Conservation (phyloP, 2,113 vertebrate species). For the Propithecus coquereli region DNA sequence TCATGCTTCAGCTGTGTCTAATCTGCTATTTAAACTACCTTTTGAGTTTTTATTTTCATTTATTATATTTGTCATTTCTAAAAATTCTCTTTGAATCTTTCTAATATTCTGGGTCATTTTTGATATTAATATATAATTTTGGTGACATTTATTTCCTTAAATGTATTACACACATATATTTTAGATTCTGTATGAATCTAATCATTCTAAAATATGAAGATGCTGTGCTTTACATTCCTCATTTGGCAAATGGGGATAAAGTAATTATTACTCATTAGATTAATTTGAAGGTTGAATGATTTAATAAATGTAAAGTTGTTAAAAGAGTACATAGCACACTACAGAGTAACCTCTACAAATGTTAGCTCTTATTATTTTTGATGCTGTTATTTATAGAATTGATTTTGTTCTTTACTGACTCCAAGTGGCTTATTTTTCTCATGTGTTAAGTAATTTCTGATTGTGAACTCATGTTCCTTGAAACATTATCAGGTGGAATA, state of each 20-base stretch:
- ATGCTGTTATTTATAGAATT: background rate
- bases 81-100: constrained; percentile 1
- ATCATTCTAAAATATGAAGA: constrained; percentile 1
- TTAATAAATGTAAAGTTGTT: background rate
- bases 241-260: background rate
- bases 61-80: background rate
- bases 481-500: background rate
- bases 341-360: background rate
- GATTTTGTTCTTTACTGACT: background rate
- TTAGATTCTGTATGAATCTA: background rate
- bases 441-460: background rate
- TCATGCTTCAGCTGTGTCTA: background rate
- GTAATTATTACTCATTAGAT: background rate
- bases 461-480: background rate
- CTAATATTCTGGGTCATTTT: background rate
- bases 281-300: background rate
- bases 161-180: background rate
- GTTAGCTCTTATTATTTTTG: background rate
- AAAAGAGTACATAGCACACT: background rate
- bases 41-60: constrained; percentile 25
- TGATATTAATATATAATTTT: background rate
- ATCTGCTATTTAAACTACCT: background rate
- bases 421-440: background rate
- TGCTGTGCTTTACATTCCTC: background rate
- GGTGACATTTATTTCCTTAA: background rate